These are phyloP conservation scores for Lasioglossum pauxillum DNA, from an alignment of 2,888 invertebrate species.

Conservation along the genomic window DNA sequence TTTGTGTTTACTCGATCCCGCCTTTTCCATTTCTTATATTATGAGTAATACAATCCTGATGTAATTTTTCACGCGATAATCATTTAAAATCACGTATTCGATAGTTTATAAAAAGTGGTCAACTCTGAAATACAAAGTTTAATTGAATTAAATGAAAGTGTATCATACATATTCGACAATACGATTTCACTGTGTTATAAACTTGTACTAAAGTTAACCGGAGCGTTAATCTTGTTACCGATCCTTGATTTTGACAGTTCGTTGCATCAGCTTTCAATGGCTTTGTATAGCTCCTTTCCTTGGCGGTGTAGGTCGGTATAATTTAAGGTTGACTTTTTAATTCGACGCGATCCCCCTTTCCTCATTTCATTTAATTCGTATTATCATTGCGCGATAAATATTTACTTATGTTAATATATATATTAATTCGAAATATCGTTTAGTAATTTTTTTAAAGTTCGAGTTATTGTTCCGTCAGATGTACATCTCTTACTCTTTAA, in stretches of 20 bases:
- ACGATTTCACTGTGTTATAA: background rate
- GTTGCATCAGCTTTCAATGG: constrained; percentile 72
- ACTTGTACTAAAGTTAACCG: background rate
- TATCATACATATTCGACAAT: background rate
- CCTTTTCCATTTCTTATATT: background rate
- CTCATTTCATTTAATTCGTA: background rate
- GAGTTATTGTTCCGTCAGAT: background rate
- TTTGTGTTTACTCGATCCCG: too few relatives aligned
- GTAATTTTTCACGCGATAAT: background rate
- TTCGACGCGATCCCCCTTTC: background rate
- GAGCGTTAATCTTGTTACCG: background rate
- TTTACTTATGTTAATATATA: background rate
- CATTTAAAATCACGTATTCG: background rate
- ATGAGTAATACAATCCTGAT: background rate
- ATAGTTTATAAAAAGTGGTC: background rate
- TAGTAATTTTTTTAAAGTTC: background rate
- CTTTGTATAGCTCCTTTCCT: background rate
- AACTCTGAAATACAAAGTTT: background rate
- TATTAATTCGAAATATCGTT: background rate
- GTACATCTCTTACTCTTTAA: background rate
- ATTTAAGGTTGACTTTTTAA: background rate
- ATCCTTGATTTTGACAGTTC: constrained; percentile 70
- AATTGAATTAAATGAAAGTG: background rate
- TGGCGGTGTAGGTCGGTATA: background rate
- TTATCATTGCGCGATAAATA: background rate